Base-by-base conservation (phyloP, 2,888 invertebrate genomes). In the Allolobophora icterica region DNA sequence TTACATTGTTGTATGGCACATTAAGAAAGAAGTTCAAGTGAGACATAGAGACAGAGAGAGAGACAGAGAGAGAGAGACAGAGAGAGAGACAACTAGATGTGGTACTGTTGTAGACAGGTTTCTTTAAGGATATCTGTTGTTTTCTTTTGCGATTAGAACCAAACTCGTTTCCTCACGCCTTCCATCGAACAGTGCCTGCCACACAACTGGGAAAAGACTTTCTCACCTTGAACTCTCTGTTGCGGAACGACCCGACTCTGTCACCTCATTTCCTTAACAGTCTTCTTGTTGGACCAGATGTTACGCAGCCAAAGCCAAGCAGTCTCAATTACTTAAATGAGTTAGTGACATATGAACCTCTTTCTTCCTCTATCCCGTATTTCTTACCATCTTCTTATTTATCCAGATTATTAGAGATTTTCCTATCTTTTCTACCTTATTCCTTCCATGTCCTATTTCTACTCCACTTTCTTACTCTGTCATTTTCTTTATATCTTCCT, bases 81-180 rank as follows among this genome's bases (percentile, higher is more conserved):
- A 42, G 42, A 17, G 17, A 17, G 42, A 42, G 15, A 42, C 15
- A 24, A 21, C 24, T 24, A 52, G 24, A 52, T 52, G 52, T 52
- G 21, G 52, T 52, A 8, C 24, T 24, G 24, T 52, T 52, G 52
- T 52, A 24, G 52, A 52, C 24, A 15, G 52, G 5, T 52, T 52
- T 45, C 19, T 13, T 45, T 45, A 17, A 45, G 19, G 19, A 45
- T 45, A 1, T 45, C 52, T 52, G 17, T 52, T 52, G 24, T 52
- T 52, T 52, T 15, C 52, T 52, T n/a, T 71, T 71, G 0, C 1
- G 30, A 0, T 71, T 87, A 87, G 87, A 87, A 38, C 87, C 87
- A 35, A 87, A 87, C 35, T 87, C 87, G 21, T 87, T 87, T 87
- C 87, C 87, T 35, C 87, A 87, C 8, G 87, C 87, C 34, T 87